These are phyloP conservation scores for Morus bassanus DNA, from an alignment of 2,797 vertebrate genomes.

Conservation along the genomic window DNA sequence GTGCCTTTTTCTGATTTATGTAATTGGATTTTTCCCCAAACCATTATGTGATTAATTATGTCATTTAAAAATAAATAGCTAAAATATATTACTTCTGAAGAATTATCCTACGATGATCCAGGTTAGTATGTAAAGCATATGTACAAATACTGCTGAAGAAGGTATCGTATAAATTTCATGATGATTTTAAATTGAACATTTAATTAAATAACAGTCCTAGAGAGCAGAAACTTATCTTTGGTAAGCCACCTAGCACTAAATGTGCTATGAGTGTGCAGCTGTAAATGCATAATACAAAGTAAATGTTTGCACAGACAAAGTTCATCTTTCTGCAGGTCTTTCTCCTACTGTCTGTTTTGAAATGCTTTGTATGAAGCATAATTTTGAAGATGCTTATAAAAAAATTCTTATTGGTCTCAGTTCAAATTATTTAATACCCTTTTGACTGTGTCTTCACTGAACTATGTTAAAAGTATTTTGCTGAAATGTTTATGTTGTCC, in stretches of 20 bases:
- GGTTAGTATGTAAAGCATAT: background rate
- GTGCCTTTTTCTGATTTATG: background rate
- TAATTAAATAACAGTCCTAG: background rate
- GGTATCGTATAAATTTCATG: background rate
- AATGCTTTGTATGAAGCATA: slow-evolving; percentile 48
- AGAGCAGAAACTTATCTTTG: background rate
- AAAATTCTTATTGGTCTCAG: slow-evolving; percentile 42
- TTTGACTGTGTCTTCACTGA: slow-evolving; percentile 69
- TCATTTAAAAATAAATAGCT: background rate
- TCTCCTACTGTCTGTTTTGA: slow-evolving; percentile 6
- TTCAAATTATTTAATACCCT: slow-evolving; percentile 72
- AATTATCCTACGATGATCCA: background rate
- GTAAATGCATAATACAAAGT: background rate
- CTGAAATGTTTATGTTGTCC: slow-evolving; percentile 78
- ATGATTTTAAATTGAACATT: background rate
- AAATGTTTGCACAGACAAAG: background rate
- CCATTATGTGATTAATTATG: background rate
- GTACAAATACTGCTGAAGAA: background rate
- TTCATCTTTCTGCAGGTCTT: background rate
- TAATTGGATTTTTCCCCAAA: background rate
- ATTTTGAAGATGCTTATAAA: slow-evolving; percentile 65
- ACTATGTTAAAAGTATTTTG: slow-evolving; percentile 75
- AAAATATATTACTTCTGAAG: background rate
- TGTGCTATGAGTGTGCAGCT: background rate
- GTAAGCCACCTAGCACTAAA: background rate